Evolutionary conservation across 2,888 invertebrate genomes (phyloP), one percentile per base, ranked within the genome.

Genomic region (Drosophila putrida): DNA sequence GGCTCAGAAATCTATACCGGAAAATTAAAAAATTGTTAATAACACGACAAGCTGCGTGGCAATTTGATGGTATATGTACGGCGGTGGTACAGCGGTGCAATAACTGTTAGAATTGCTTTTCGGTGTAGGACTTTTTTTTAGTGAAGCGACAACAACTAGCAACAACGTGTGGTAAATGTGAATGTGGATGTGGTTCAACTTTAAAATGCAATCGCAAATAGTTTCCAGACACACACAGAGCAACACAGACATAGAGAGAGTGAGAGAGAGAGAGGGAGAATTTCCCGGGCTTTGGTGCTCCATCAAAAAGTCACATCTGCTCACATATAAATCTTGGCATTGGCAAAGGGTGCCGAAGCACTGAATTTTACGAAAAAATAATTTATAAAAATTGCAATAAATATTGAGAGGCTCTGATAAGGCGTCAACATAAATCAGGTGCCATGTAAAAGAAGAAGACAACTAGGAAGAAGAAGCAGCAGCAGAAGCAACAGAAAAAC

Each of bases 391-490:
- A 90, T 90, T 90, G 91, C 91, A 91, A 92, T 92, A 92, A 92
- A 92, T 92, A 91, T 91, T 90, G 88, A 83, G 81, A 75, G 85
- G 86, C 91, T 85, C 91, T 92, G 92, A 92, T 92, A 92, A 92
- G 91, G 91, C 91, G 92, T 92, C 92, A 91, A 91, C 91, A 92
- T 92, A 92, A 92, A 92, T 92, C 92, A 92, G 91, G 63, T 80
- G 72, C 78, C 80, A 75, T 72, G 78, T 69, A 60, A 36, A 43
- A 25, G 60, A 54, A 20, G 35, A 27, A 41, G 54, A 38, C 28
- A 28, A 6, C 28, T 0, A 20, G 20, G 20, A 20, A 51, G 31
- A 57, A 35, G 50, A 11, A 44, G 36, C n/a, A 43, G 39, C 10
- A 46, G 46, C 5, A 43, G 25, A 54, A 51, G 53, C 31, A 49